Conservation (phyloP, 2,888 invertebrate species). For the Campoletis raptor region DNA sequence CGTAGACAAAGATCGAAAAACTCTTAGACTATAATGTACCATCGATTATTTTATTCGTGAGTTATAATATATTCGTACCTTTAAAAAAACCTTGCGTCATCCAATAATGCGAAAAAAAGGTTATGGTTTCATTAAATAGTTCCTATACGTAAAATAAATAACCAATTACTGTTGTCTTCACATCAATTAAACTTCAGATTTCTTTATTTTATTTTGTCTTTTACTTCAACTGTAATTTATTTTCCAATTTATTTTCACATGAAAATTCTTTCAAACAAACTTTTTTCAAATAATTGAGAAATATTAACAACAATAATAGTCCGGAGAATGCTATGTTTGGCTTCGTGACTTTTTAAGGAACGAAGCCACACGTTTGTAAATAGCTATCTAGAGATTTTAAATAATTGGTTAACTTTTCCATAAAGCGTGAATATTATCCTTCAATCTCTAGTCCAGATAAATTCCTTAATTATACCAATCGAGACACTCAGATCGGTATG, state of each 20-base stretch:
- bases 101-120: background rate
- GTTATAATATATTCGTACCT: background rate
- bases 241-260: background rate
- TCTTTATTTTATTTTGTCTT: background rate
- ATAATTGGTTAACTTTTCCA: background rate
- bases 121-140: background rate
- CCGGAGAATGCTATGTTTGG: background rate
- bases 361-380: no score
- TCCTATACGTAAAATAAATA: background rate
- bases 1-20: background rate
- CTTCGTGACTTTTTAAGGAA: background rate
- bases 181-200: background rate
- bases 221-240: background rate
- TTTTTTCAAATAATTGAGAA: background rate
- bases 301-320: background rate
- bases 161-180: background rate
- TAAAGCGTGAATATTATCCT: constrained; percentile 10
- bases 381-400: background rate
- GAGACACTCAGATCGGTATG: background rate
- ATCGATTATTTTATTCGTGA: background rate
- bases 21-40: background rate
- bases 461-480: constrained; percentile 27
- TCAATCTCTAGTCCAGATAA: constrained; percentile 5
- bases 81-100: background rate
- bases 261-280: background rate